A percentile compares a stretch with the other conserved stretches of the same genome.
These are phyloP conservation scores for Cryptoleucopteryx plumbea DNA, from an alignment of 2,113 vertebrate species.

Conservation along the genomic window DNA sequence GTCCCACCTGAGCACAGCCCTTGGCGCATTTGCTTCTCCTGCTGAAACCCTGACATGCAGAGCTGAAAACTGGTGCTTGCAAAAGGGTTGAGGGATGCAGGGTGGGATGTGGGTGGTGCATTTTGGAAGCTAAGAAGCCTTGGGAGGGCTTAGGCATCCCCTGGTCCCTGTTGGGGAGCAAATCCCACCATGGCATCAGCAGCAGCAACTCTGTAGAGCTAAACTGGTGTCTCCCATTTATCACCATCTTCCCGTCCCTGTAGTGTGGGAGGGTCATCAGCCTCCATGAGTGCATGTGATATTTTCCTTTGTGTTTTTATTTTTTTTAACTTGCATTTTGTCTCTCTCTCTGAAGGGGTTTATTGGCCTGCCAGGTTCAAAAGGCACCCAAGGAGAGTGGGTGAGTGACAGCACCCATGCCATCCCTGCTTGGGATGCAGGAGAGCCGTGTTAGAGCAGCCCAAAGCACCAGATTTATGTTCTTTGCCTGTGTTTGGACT, in stretches of 20 bases:
- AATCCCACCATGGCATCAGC: neutral
- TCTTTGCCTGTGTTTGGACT: neutral
- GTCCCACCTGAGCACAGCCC: neutral
- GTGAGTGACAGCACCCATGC: constrained; percentile 54
- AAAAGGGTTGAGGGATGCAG: fast-evolving
- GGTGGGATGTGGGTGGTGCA: neutral
- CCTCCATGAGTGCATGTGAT: fast-evolving
- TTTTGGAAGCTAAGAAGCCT: neutral
- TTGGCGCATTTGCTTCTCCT: neutral
- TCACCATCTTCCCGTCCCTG: neutral
- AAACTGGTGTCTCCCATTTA: neutral
- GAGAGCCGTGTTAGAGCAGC: fast-evolving
- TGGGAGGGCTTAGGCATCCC: neutral
- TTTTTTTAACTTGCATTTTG: neutral
- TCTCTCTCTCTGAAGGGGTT: constrained; percentile 69
- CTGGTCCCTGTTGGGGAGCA: neutral
- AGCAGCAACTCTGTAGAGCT: neutral
- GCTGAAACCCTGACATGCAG: neutral
- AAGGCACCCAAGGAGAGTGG: constrained; percentile 69
- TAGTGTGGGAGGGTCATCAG: too few relatives aligned
- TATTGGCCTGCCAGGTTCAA: constrained; percentile 70
- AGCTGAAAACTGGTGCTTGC: neutral
- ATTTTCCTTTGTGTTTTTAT: neutral
- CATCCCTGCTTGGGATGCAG: neutral
- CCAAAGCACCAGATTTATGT: fast-evolving